Evolutionary conservation across 2,797 vertebrate genomes (phyloP), one percentile per base, ranked within the genome.

Genomic region (Muraenolepis orangiensis): DNA sequence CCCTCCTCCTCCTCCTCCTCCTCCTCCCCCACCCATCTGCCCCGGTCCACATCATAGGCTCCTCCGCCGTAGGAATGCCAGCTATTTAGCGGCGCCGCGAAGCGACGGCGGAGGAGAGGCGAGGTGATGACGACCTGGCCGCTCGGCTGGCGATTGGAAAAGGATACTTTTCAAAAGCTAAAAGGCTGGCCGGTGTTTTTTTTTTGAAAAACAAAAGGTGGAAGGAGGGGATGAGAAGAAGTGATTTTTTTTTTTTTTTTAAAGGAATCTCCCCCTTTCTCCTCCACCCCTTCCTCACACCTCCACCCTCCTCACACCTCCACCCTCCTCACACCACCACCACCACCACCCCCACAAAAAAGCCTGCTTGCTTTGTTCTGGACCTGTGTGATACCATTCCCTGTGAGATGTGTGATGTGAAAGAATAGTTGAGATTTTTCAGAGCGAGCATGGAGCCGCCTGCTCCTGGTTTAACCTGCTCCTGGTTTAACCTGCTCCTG

Each of bases 131-230:
- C 88, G 93, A 93, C 89, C 82, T 87, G 90, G 82, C 88, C 78
- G 87, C 86, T 75, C 79, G 77, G 86, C 86, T 86, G 85, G 82
- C 85, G 93, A 94, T 91, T 93, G 94, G 90, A 92, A 94, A 93
- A 93, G 92, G 93, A 93, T 93, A 94, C 91, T 92, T 95, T 94
- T 94, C 93, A 94, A 94, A 94, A 93, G 93, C 93, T 94, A 93
- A 95, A 94, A 96, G 93, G 92, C 94, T 95, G 93, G 93, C 93
- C 7, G 32, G 32, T 34, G 3, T 34, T 34, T 34, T 34, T 34
- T 34, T 7, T 92, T 93, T 94, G 94, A 92, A 94, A 95, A 93
- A 93, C 94, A 94, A 91, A 93, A 91, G 85, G 82, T 82, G 87
- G 90, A 81, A 82, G 86, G 66, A 51, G 83, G 86, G 87, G 87